phyloP scores from a whole-genome alignment of 2,797 vertebrate genomes.

The Coranthus polyacanthus region DNA sequence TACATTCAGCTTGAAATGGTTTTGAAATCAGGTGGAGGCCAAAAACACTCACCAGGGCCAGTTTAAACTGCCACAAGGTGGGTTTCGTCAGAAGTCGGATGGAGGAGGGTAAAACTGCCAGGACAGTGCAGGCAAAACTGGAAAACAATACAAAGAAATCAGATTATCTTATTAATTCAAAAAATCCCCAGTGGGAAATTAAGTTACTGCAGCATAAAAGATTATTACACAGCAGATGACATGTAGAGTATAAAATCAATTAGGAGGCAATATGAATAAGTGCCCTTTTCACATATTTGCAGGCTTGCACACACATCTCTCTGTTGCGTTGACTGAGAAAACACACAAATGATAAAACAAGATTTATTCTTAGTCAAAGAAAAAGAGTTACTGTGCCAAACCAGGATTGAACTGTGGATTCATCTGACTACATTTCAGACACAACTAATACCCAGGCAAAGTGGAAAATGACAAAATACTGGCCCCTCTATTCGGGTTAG shows the following conservation, averaged over 20 bases:
- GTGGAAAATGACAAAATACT: slow-evolving; percentile 61
- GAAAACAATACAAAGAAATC: slow-evolving; percentile 42
- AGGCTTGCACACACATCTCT: neutral
- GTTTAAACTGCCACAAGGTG: slow-evolving; percentile 90
- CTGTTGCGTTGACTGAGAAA: slow-evolving; percentile 4
- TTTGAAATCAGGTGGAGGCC: too few species aligned
- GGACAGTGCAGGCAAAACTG: slow-evolving; percentile 90
- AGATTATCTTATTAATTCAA: slow-evolving; percentile 19
- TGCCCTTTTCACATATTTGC: slow-evolving; percentile 18
- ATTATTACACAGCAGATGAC: slow-evolving; percentile 2
- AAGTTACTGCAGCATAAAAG: slow-evolving; percentile 19
- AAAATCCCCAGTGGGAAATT: slow-evolving; percentile 7
- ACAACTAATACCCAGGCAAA: slow-evolving; percentile 38
- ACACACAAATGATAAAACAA: neutral
- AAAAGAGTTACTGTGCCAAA: neutral
- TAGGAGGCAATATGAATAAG: slow-evolving; percentile 14
- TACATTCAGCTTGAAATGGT: neutral
- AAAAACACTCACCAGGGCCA: slow-evolving; percentile 91
- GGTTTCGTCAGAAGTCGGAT: slow-evolving; percentile 89
- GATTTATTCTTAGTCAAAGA: slow-evolving; percentile 1
- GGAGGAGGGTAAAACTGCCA: slow-evolving; percentile 90
- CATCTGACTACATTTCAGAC: slow-evolving; percentile 35
- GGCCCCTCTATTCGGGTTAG: slow-evolving; percentile 50
- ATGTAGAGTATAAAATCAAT: slow-evolving; percentile 14
- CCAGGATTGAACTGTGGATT: slow-evolving; percentile 18